Base-by-base conservation (phyloP, 2,888 invertebrate genomes). In the Pterostichus niger region DNA sequence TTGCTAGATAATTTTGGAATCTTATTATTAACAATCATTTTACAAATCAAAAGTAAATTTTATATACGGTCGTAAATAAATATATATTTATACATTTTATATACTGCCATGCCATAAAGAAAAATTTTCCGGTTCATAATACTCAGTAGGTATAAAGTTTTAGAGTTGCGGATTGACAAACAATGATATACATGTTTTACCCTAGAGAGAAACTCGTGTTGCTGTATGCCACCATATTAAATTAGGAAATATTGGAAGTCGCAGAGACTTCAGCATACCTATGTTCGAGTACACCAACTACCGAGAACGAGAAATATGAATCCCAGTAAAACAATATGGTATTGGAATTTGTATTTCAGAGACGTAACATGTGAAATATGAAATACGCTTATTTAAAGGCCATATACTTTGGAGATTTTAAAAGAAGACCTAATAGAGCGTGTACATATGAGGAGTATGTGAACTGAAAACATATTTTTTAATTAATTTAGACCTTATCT, bases 251-350 rank as follows among this genome's bases (percentile, higher is more conserved):
- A 68, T 68, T 68, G n/a, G 64, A 6, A 35, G 13, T 68, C 64
- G n/a, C 61, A 33, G 24, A 2, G 3, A 10, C 0, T 61, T 31
- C 40, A 40, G 24, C 24, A 24, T 24, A 24, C 24, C 24, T 24
- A 24, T 24, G 24, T 24, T 24, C 24, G 24, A 24, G 24, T 24
- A 24, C 1, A 24, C 3, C 24, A 24, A 3, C 24, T 3, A 3
- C 24, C 3, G 24, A 24, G 24, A 31, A 68, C 15, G 64, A 68
- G 64, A 68, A 68, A 68, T 35, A 35, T 68, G 64, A 68, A 68
- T 68, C 64, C 64, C 64, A 68, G 40, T 68, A 68, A 68, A 68
- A 68, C 64, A 68, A 68, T 68, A 40, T 68, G 35, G 64, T 68
- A 68, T 68, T 68, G 64, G 64, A 15, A 68, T 68, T 68, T 40